Evolutionary conservation across 2,113 vertebrate genomes (phyloP), one percentile per base, ranked within the genome.

Genomic region (Tringa solitaria): DNA sequence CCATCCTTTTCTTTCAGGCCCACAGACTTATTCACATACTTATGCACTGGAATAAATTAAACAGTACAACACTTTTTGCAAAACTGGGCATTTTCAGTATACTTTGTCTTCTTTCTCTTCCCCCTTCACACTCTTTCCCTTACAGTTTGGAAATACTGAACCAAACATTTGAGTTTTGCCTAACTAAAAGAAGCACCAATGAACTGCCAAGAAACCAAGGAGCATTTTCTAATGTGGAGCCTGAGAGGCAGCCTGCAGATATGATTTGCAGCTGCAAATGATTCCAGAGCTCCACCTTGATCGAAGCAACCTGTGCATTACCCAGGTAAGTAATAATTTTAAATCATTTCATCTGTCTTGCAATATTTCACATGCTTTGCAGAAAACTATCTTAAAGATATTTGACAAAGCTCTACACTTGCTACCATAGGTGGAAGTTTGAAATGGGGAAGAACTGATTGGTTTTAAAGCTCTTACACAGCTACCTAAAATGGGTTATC

Each of bases 91-190:
- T 72, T 90, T 70, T 84, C 51, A 30, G 23, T 5, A 16, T 12
- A 3, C 41, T 54, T 89, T 59, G 45, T 67, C 67, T 80, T 80
- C 45, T 76, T 2, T 35, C 27, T 39, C 50, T 67, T 51, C 20
- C 30, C 37, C 61, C 45, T 14, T 85, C 67, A 80, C 3, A 21
- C 20, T 64, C n/a, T 61, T 64, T 50, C 43, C 23, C 14, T 75
- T 90, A 83, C 41, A n/a, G 35, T 83, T 65, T 86, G 35, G 50
- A 88, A 95, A 73, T 41, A 54, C n/a, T 43, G 67, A 90, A 50
- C 5, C 20, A 75, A 82, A 83, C 13, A 61, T 18, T 30, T 9
- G 60, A 43, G 59, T 56, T 81, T 64, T 6, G 4, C 27, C n/a
- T 77, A 54, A 67, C 17, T 17, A 48, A 60, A 87, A 82, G 39